These are phyloP conservation scores for Pan paniscus DNA, from an alignment of 2,113 vertebrate genomes.

Conservation along the genomic window DNA sequence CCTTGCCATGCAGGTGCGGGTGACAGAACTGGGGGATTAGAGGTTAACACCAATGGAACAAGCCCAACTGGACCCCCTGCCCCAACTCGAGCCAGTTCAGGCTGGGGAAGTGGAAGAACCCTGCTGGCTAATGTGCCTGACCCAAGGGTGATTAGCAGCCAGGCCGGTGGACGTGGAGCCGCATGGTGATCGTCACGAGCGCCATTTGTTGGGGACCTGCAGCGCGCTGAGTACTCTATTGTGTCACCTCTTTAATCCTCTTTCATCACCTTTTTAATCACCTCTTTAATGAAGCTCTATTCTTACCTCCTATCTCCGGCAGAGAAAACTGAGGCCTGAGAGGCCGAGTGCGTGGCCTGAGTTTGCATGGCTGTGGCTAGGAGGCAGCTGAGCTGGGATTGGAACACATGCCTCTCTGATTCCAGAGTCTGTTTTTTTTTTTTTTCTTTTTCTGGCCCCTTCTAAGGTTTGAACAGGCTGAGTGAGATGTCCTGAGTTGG, in stretches of 20 bases:
- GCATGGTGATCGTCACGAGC: rapidly evolving
- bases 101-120: background rate
- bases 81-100: background rate
- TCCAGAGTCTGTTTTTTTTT: background rate
- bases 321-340: background rate
- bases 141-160: background rate
- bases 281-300: background rate
- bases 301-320: background rate
- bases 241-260: no score
- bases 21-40: no score
- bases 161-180: background rate
- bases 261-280: no score
- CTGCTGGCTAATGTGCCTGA: background rate
- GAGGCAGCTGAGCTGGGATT: background rate
- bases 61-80: background rate
- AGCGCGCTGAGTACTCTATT: background rate
- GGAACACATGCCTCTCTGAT: background rate
- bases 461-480: background rate
- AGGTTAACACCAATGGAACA: no score
- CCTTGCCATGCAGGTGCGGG: background rate
- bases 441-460: background rate
- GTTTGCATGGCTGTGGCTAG: rapidly evolving
- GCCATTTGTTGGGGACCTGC: background rate
- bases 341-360: no score
- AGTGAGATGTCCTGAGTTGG: background rate